Percentiles rank a stretch among this genome's conserved stretches.
phyloP scores from a whole-genome alignment of 2,113 vertebrate genomes.

The Melanotaenia duboulayi region DNA sequence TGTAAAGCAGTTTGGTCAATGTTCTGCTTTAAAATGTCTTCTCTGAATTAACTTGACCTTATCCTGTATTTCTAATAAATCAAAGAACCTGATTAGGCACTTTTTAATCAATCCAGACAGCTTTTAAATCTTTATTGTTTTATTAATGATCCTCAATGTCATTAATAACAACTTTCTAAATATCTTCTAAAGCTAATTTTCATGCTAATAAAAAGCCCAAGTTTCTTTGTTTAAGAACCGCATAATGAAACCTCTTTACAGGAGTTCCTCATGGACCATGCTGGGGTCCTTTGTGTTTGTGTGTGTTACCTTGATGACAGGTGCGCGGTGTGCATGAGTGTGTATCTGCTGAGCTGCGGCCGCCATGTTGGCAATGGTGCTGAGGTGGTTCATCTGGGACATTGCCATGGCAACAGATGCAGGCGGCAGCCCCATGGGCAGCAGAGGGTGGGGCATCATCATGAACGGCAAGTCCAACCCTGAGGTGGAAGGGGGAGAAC shows the following conservation, averaged over 20 bases:
- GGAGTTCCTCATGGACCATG: constrained; percentile 30
- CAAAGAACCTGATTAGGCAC: too few relatives aligned
- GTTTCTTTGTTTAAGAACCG: too few relatives aligned
- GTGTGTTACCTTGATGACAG: constrained; percentile 77
- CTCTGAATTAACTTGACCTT: too few relatives aligned
- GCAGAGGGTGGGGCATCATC: constrained; percentile 92
- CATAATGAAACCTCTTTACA: background rate
- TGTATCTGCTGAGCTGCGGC: constrained; percentile 88
- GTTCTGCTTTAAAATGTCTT: too few relatives aligned
- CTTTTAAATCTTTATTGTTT: too few relatives aligned
- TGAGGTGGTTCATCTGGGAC: constrained; percentile 99
- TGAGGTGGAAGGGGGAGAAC: constrained; percentile 60
- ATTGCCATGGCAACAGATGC: constrained; percentile 97
- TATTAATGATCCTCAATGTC: too few relatives aligned
- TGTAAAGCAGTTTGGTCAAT: too few relatives aligned
- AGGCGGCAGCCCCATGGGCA: constrained; percentile 87
- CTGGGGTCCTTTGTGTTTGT: background rate
- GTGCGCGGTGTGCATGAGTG: constrained; percentile 72
- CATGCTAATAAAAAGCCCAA: too few relatives aligned
- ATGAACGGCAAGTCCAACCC: constrained; percentile 95
- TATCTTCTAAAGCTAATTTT: too few relatives aligned
- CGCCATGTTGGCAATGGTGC: constrained; percentile 95
- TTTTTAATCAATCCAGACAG: too few relatives aligned
- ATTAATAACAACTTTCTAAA: too few relatives aligned
- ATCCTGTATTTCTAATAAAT: too few relatives aligned